Evolutionary conservation across 2,113 vertebrate species (phyloP).

Genomic region (Casuarius casuarius): DNA sequence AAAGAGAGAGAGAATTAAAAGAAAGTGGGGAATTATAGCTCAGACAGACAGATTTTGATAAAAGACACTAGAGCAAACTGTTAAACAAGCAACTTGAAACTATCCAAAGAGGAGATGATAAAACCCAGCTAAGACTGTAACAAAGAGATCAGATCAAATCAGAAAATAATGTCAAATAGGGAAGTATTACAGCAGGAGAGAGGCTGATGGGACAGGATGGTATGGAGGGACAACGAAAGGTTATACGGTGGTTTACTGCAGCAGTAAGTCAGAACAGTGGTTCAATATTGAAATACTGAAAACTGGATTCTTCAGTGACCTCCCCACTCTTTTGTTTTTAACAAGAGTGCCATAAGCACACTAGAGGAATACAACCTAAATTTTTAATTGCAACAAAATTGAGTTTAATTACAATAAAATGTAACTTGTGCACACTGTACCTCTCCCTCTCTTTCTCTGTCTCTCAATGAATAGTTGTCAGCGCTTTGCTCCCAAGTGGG

Average conservation of each 20-base stretch:
- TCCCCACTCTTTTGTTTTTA: not conserved
- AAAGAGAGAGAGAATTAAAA: not conserved
- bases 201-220: not conserved
- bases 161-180: not conserved
- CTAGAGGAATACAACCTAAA: not conserved
- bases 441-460: not conserved
- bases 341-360: not conserved
- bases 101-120: not conserved
- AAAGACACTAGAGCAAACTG: not conserved
- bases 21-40: not conserved
- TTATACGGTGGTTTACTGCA: not conserved
- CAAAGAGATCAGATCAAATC: not conserved
- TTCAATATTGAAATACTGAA: not conserved
- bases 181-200: not conserved
- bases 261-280: not conserved
- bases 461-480: not conserved
- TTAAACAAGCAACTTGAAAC: not conserved
- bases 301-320: not conserved
- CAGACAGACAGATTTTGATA: not conserved
- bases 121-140: not conserved
- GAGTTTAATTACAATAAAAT: no score
- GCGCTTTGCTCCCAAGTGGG: not conserved
- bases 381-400: not conserved
- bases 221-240: not conserved
- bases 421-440: no score